A percentile compares a stretch with the other conserved stretches of the same genome.
phyloP scores from a whole-genome alignment of 2,888 invertebrate species.

The Sarcophaga rosellei region DNA sequence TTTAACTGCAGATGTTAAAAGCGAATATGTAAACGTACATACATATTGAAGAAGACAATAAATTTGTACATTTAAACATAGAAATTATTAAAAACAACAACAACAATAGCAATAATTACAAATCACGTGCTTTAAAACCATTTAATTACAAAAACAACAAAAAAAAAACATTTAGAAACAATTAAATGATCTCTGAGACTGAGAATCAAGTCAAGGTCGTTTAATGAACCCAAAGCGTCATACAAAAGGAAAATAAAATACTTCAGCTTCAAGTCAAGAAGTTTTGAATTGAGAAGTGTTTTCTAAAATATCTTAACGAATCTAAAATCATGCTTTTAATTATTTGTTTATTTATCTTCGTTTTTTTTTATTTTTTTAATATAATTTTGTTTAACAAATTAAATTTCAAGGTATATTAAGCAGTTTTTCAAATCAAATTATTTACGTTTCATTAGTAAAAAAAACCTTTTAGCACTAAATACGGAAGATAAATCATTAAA shows the following conservation, averaged over 20 bases:
- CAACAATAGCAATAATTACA: background rate
- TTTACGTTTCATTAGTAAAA: slow-evolving; percentile 11
- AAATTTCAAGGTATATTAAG: slow-evolving; percentile 24
- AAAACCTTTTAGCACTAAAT: slow-evolving; percentile 18
- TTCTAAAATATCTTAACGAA: background rate
- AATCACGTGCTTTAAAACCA: slow-evolving; percentile 25
- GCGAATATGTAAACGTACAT: background rate
- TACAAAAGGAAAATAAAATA: background rate
- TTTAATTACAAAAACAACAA: slow-evolving; percentile 3
- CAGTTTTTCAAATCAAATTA: background rate
- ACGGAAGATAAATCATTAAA: slow-evolving; percentile 23
- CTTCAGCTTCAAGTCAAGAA: too few species aligned
- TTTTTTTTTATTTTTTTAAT: background rate
- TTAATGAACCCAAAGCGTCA: slow-evolving; percentile 30
- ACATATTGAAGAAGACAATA: background rate
- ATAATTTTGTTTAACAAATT: background rate
- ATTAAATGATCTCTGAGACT: background rate
- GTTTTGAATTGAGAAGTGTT: too few species aligned
- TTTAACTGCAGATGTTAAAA: slow-evolving; percentile 1
- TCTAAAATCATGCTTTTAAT: background rate
- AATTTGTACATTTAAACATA: background rate
- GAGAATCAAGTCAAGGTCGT: slow-evolving; percentile 28
- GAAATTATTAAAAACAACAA: slow-evolving; percentile 1
- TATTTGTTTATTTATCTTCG: background rate
- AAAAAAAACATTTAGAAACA: background rate